These are phyloP conservation scores for Clangula hyemalis DNA, from an alignment of 2,797 vertebrate genomes.

Conservation along the genomic window DNA sequence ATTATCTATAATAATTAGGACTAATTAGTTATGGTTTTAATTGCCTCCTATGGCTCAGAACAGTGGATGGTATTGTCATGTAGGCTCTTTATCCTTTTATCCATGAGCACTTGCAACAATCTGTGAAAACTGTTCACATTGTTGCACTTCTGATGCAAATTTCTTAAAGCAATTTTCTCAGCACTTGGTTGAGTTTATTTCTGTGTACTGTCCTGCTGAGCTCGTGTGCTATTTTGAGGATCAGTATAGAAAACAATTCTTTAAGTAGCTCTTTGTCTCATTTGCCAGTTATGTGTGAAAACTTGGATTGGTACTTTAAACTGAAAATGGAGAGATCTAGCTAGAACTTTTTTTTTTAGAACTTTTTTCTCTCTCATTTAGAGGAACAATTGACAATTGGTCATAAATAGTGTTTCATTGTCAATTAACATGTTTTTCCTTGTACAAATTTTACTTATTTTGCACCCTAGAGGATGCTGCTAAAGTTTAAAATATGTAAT, in stretches of 20 bases:
- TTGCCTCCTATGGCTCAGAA: not conserved
- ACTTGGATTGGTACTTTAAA: not conserved
- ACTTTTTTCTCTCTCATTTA: too few species aligned
- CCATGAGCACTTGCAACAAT: not conserved
- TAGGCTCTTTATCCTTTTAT: not conserved
- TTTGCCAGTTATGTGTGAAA: not conserved
- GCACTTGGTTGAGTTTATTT: not conserved
- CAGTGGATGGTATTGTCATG: not conserved
- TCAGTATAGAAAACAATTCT: not conserved
- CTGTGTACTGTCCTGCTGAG: not conserved
- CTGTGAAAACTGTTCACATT: not conserved
- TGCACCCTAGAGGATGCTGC: not conserved
- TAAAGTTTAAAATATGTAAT: not conserved
- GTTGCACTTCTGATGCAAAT: accelerated
- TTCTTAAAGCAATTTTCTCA: not conserved
- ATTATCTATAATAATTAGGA: not conserved
- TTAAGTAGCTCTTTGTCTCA: not conserved
- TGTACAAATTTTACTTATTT: not conserved
- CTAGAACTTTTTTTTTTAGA: not conserved
- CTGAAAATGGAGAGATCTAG: not conserved
- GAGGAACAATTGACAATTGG: not conserved
- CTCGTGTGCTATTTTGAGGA: not conserved
- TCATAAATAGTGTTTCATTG: not conserved
- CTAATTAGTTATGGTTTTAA: not conserved
- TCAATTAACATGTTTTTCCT: not conserved